phyloP scores from a whole-genome alignment of 2,888 invertebrate species.

The Ornithoptera priamus region DNA sequence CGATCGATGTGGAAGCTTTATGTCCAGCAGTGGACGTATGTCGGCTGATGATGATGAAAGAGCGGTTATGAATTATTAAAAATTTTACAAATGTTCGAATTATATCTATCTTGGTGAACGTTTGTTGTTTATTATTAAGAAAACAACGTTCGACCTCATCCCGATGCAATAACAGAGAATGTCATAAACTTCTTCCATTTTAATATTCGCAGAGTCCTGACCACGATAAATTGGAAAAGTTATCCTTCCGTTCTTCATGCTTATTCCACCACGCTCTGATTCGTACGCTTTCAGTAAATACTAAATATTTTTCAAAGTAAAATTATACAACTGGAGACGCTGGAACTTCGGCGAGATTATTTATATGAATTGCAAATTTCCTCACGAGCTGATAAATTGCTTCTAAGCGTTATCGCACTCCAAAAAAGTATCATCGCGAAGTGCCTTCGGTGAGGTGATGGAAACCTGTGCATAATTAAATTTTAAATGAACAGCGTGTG shows the following conservation, averaged over 20 bases:
- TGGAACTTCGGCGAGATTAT: conserved; percentile 20
- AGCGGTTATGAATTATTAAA: too few species aligned
- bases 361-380: conserved; percentile 20
- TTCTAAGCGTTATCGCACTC: not conserved
- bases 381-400: not conserved
- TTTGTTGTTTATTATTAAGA: not conserved
- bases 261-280: conserved; percentile 21
- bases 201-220: conserved; percentile 28
- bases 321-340: conserved; percentile 16
- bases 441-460: too few species aligned
- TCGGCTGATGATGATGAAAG: too few species aligned
- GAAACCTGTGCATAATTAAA: too few species aligned
- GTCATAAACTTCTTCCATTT: conserved; percentile 28
- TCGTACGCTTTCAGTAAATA: conserved; percentile 25
- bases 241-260: conserved; percentile 27
- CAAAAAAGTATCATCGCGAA: not conserved
- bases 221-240: conserved; percentile 30
- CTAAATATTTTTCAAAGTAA: conserved; percentile 28
- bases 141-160: conserved; percentile 12
- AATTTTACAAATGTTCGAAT: too few species aligned
- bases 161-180: conserved; percentile 27
- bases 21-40: too few species aligned
- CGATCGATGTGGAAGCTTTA: too few species aligned
- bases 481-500: too few species aligned
- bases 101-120: too few species aligned